Evolutionary conservation across 2,888 invertebrate species (phyloP).

Genomic region (Metalampra italica): DNA sequence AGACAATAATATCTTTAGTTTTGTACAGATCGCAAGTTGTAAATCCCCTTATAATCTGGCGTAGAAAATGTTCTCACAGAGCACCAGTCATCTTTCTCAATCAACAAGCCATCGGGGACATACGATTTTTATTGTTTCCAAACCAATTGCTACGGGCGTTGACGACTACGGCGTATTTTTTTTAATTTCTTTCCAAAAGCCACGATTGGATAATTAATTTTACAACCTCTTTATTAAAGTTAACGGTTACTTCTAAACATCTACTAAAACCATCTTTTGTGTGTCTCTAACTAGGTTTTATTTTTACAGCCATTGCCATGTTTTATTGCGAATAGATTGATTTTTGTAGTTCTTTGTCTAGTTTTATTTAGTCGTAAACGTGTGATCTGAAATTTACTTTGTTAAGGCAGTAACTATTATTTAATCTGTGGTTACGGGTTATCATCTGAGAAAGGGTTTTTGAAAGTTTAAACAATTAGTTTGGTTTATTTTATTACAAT

Average conservation of each 20-base stretch:
- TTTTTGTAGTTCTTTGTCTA: constrained; percentile 35
- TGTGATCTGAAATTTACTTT: neutral
- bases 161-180: constrained; percentile 30
- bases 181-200: constrained; percentile 38
- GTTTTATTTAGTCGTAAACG: constrained; percentile 25
- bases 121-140: constrained; percentile 75
- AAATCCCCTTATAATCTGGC: constrained; percentile 54
- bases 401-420: neutral
- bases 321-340: constrained; percentile 62
- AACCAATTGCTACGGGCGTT: constrained; percentile 54
- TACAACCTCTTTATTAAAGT: constrained; percentile 66
- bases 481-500: no score
- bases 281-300: constrained; percentile 31
- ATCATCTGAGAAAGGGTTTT: no score
- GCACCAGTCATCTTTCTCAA: constrained; percentile 69
- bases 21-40: constrained; percentile 31
- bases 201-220: constrained; percentile 64
- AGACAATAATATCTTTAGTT: neutral
- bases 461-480: no score
- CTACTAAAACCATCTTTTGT: constrained; percentile 40
- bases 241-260: constrained; percentile 50
- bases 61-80: constrained; percentile 61
- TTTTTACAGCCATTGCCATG: constrained; percentile 27
- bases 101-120: constrained; percentile 57
- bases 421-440: no score